Percentiles rank a stretch among this genome's conserved stretches.
phyloP scores from a whole-genome alignment of 1,140 invertebrate genomes.

The Pseudomyrmex gracilis region DNA sequence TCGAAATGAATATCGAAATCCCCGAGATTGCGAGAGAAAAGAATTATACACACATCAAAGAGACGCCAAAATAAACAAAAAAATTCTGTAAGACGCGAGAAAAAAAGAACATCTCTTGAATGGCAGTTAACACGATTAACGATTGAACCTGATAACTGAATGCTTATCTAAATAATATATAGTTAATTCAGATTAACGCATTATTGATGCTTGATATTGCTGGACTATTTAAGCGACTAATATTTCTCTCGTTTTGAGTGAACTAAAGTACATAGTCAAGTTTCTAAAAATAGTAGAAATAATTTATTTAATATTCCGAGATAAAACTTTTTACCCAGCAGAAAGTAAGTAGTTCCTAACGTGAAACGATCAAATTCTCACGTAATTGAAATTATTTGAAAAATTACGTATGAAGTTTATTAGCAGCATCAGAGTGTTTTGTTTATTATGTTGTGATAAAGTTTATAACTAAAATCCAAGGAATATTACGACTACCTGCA shows the following conservation, averaged over 20 bases:
- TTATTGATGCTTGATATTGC: no score
- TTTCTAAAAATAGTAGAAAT: not conserved
- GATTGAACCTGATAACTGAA: no score
- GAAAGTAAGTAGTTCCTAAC: not conserved
- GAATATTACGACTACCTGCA: not conserved
- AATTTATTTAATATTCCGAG: not conserved
- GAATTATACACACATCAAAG: not conserved
- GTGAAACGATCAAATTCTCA: not conserved
- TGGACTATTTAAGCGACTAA: no score
- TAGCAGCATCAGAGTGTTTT: not conserved
- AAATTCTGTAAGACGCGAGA: not conserved
- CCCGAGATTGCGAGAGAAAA: not conserved
- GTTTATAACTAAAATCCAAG: conserved; percentile 22
- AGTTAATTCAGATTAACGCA: no score
- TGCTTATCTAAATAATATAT: no score
- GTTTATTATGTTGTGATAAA: not conserved
- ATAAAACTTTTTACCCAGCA: not conserved
- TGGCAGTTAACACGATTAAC: no score
- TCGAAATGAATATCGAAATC: conserved; percentile 20
- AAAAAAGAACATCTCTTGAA: not conserved
- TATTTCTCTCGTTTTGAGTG: no score
- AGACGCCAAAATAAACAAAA: no score
- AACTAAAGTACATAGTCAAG: no score
- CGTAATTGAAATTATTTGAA: not conserved
- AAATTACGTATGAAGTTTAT: conserved; percentile 31